phyloP scores from a whole-genome alignment of 2,113 vertebrate species.

The Shinisaurus crocodilurus region DNA sequence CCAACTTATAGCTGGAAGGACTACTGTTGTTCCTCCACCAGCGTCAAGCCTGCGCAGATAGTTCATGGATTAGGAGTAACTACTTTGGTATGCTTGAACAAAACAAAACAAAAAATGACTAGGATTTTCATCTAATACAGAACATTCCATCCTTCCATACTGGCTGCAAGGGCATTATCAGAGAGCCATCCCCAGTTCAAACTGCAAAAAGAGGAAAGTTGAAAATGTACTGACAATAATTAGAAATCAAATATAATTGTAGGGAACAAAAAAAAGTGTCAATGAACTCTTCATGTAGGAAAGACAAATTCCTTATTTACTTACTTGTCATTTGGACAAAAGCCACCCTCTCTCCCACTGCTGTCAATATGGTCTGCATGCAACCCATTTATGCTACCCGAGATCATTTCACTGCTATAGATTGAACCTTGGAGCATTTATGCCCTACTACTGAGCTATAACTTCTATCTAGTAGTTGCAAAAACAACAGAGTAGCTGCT shows the following conservation, averaged over 20 bases:
- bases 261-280: not conserved
- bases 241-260: not conserved
- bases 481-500: accelerated
- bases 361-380: not conserved
- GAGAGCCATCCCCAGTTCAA: not conserved
- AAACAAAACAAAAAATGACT: accelerated
- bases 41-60: not conserved
- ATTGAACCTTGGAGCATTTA: not conserved
- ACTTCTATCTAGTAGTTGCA: not conserved
- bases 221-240: not conserved
- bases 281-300: not conserved
- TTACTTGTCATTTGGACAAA: not conserved
- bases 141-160: not conserved
- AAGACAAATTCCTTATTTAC: not conserved
- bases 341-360: not conserved
- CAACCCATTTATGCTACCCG: no score
- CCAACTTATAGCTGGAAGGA: not conserved
- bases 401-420: not conserved
- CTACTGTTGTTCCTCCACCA: not conserved
- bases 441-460: not conserved
- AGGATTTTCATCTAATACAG: not conserved
- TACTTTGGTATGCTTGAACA: not conserved
- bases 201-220: no score
- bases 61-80: not conserved
- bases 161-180: not conserved